These are phyloP conservation scores for Picathartes gymnocephalus DNA, from an alignment of 2,113 vertebrate genomes.

Conservation along the genomic window DNA sequence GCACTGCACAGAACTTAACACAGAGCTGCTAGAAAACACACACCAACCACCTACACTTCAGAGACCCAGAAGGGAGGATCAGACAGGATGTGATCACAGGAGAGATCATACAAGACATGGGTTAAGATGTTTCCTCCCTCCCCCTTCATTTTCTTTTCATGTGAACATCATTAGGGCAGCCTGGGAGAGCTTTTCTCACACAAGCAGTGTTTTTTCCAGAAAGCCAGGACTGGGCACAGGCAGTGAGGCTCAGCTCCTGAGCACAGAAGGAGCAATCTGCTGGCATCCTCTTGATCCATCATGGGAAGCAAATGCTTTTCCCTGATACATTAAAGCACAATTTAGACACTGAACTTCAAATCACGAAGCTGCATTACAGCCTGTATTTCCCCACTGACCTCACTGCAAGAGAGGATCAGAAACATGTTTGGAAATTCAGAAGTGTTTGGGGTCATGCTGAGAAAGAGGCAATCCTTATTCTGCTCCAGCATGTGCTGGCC, in stretches of 20 bases:
- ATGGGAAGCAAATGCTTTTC: neutral
- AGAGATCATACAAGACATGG: neutral
- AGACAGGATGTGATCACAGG: neutral
- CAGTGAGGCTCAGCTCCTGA: neutral
- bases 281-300: neutral
- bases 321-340: neutral
- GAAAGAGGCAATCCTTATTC: neutral
- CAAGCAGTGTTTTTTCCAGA: neutral
- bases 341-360: neutral
- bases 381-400: neutral
- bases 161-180: neutral
- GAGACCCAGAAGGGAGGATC: neutral
- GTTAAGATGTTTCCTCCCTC: neutral
- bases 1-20: neutral
- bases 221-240: rapidly evolving
- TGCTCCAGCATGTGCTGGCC: neutral
- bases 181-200: neutral
- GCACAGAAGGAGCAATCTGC: neutral
- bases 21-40: neutral
- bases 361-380: neutral
- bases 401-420: neutral
- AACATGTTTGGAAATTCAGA: neutral
- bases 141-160: neutral
- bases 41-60: neutral
- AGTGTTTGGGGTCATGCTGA: neutral